Evolutionary conservation across 2,888 invertebrate genomes (phyloP), one percentile per base, ranked within the genome.

Genomic region (Vesta saturnalis): DNA sequence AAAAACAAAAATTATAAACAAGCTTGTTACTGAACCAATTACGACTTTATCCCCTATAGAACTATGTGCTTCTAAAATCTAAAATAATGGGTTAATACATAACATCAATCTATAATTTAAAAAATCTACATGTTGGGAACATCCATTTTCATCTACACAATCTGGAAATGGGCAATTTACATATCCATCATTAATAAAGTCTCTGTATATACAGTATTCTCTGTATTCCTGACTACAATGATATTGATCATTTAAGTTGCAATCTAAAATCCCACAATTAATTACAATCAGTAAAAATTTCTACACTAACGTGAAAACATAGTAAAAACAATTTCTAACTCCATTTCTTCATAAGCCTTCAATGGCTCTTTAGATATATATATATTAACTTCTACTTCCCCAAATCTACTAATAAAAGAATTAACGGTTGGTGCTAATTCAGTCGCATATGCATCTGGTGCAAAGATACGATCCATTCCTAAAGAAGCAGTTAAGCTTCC

Each of bases 271-370:
- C 47, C 3, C 14, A 49, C 47, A 43, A 49, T 18, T 16, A 15
- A 3, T 18, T 15, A 1, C 6, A 49, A 15, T 8, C 4, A 30
- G 10, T 30, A 10, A 30, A 49, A 8, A 3, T 15, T 18, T 22
- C 6, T 1, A 21, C 23, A 76, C 77, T 72, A 79, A 86, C 86
- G 77, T 80, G 78, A 82, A 64, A 80, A 86, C 6, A 85, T 79
- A 8, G 87, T 87, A 68, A 86, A 86, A 23, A 82, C 83, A 23
- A 87, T 82, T 35, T 77, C 77, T n/a, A 87, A 76, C 70, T 84
- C 83, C 15, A 84, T 78, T 21, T 74, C 63, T 65, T 77, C 76
- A 22, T 78, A 78, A 0, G 67, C 66, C 1, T 72, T 63, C 12
- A 85, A 67, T 1, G 76, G 76, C 60, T 78, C 76, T 63, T 80